These are phyloP conservation scores for Geophilus truncorum DNA, from an alignment of 2,888 invertebrate species.

Conservation along the genomic window DNA sequence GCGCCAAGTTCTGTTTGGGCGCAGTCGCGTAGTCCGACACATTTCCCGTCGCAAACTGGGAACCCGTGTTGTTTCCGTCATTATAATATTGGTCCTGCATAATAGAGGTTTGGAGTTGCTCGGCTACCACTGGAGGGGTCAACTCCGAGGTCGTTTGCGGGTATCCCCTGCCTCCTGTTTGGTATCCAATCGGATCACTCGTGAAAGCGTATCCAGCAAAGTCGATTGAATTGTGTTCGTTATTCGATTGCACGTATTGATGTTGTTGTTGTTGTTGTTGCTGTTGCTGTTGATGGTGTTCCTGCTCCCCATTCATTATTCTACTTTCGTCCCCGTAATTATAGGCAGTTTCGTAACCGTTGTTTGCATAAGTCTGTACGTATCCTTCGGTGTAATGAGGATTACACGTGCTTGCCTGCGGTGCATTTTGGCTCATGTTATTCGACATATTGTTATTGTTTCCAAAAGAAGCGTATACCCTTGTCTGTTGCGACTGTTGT, in stretches of 20 bases:
- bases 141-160: background rate
- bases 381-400: conserved; percentile 51
- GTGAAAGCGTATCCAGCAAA: conserved; percentile 12
- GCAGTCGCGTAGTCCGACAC: conserved; percentile 37
- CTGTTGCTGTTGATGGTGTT: conserved; percentile 26
- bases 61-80: conserved; percentile 31
- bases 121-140: conserved; percentile 1
- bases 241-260: conserved; percentile 63
- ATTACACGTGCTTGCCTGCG: conserved; percentile 53
- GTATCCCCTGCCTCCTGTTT: background rate
- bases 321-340: conserved; percentile 38
- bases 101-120: background rate
- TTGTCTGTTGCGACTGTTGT: conserved; percentile 28
- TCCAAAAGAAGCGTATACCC: conserved; percentile 27
- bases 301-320: conserved; percentile 34
- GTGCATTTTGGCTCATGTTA: background rate
- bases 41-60: background rate
- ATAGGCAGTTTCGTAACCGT: conserved; percentile 45
- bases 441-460: conserved; percentile 32
- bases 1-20: conserved; percentile 34
- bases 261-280: conserved; percentile 39
- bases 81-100: conserved; percentile 35
- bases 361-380: background rate
- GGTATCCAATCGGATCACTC: conserved; percentile 25
- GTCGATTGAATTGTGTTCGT: conserved; percentile 61